These are phyloP conservation scores for Meandrina meandrites DNA, from an alignment of 92 coral and sea anemone species.

Conservation along the genomic window DNA sequence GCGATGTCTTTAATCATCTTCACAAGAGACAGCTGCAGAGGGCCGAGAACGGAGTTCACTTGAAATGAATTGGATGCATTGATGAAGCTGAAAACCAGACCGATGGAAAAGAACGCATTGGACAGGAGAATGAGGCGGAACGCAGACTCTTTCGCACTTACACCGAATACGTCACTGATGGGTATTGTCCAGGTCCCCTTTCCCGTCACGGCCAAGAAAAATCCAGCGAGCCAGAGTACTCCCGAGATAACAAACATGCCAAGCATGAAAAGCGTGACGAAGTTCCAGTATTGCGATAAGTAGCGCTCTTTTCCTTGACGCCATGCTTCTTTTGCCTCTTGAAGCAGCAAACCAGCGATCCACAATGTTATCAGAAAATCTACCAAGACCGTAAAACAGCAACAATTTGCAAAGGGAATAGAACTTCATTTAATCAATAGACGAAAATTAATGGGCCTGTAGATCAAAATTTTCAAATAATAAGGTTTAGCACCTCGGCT, in stretches of 20 bases:
- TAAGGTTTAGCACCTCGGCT: too few species aligned
- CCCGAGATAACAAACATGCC: constrained; percentile 75
- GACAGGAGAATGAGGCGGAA: constrained; percentile 66
- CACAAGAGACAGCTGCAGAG: constrained; percentile 80
- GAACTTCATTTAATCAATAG: not conserved
- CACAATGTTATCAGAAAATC: constrained; percentile 69
- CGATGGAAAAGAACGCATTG: constrained; percentile 82
- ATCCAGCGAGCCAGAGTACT: constrained; percentile 72
- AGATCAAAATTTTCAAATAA: too few species aligned
- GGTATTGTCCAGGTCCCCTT: constrained; percentile 34
- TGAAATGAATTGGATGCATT: constrained; percentile 74
- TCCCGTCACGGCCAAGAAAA: constrained; percentile 39
- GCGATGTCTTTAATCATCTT: constrained; percentile 78
- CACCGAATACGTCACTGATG: constrained; percentile 5
- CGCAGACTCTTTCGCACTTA: constrained; percentile 18
- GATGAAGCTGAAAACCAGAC: constrained; percentile 67
- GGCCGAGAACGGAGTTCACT: constrained; percentile 75
- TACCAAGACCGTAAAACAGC: constrained; percentile 15
- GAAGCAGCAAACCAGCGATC: constrained; percentile 75
- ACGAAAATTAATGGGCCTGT: too few species aligned
- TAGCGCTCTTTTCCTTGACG: constrained; percentile 82
- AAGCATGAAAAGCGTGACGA: constrained; percentile 76
- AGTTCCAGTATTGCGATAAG: constrained; percentile 86
- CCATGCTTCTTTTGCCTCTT: constrained; percentile 73
- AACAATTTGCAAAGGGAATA: not conserved